Percentiles rank a stretch among this genome's conserved stretches.
phyloP scores from a whole-genome alignment of 2,888 invertebrate genomes.

The Eucriotettix oculatus region DNA sequence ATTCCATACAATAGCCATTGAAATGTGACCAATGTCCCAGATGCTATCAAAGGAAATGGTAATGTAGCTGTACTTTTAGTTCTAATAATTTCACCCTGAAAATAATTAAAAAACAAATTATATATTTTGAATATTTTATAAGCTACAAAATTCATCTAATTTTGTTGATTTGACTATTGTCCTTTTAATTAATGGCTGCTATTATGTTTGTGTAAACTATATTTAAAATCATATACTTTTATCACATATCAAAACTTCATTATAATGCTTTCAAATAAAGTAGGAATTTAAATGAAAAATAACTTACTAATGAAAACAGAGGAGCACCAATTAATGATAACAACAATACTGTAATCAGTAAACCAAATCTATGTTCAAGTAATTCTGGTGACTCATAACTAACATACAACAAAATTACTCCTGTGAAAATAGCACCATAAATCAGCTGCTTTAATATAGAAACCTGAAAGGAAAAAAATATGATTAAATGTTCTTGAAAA shows the following conservation, averaged over 20 bases:
- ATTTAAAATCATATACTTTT: background rate
- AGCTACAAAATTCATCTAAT: no score
- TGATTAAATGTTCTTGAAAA: no score
- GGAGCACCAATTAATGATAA: conserved; percentile 52
- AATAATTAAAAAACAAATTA: conserved; percentile 6
- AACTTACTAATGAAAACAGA: conserved; percentile 45
- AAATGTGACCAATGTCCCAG: conserved; percentile 59
- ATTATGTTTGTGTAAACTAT: background rate
- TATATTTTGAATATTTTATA: no score
- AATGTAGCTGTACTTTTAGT: conserved; percentile 74
- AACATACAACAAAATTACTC: conserved; percentile 43
- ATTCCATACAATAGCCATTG: conserved; percentile 71
- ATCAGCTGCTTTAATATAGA: conserved; percentile 23
- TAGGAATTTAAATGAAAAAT: conserved; percentile 8
- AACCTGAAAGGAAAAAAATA: background rate
- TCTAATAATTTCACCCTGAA: conserved; percentile 56
- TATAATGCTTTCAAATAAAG: conserved; percentile 8
- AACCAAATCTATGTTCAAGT: conserved; percentile 52
- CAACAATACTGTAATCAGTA: conserved; percentile 50
- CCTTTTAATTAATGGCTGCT: background rate
- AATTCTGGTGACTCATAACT: conserved; percentile 44
- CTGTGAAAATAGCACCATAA: conserved; percentile 36
- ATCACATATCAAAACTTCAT: background rate
- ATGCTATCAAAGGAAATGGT: conserved; percentile 75
- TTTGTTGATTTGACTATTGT: background rate